Evolutionary conservation across 2,113 vertebrate species (phyloP).

Genomic region (Thryonomys swinderianus): DNA sequence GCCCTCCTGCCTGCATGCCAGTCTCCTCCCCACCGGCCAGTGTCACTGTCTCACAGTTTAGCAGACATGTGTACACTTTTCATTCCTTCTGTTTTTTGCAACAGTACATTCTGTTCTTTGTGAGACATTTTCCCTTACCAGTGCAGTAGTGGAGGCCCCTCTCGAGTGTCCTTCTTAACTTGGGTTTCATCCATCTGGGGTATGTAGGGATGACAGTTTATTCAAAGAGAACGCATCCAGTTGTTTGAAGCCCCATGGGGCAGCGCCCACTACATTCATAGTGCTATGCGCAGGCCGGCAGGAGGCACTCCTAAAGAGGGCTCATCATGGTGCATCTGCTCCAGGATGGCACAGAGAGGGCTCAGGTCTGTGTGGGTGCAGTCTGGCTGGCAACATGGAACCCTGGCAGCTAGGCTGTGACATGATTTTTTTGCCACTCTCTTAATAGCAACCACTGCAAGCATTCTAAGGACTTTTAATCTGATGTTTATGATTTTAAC

Average conservation of each 20-base stretch:
- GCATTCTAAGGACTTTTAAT: neutral
- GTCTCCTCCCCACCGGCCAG: neutral
- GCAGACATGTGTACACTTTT: neutral
- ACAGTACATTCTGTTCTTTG: accelerated
- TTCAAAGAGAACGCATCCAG: no score
- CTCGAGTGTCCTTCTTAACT: neutral
- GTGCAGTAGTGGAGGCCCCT: neutral
- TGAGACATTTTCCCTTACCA: accelerated
- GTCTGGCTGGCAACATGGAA: neutral
- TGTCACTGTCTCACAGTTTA: accelerated
- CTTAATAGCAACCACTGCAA: neutral
- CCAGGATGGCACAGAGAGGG: neutral
- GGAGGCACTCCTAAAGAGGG: neutral
- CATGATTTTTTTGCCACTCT: neutral
- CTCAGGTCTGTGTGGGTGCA: accelerated
- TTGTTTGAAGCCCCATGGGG: neutral
- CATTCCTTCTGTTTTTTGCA: neutral
- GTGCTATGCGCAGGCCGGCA: neutral
- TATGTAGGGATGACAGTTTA: neutral
- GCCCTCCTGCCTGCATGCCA: neutral
- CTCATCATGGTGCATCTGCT: neutral
- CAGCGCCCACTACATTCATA: accelerated
- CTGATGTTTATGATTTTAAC: neutral
- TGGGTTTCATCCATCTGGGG: no score
- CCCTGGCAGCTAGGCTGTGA: neutral